Evolutionary conservation across 2,888 invertebrate species (phyloP).

Genomic region (Thumatha senex): DNA sequence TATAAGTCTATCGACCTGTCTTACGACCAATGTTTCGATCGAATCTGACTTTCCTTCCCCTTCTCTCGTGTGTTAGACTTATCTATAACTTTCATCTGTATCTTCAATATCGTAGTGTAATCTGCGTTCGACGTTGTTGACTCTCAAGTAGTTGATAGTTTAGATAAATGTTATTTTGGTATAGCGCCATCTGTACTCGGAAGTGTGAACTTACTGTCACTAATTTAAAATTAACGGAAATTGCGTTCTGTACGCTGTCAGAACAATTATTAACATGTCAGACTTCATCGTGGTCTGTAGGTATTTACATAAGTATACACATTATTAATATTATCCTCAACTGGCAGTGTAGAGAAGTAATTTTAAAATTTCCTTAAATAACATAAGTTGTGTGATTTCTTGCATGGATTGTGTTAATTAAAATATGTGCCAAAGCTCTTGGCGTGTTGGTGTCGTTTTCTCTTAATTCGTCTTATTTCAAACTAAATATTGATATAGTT

Average conservation of each 20-base stretch:
- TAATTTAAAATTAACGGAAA: constrained; percentile 66
- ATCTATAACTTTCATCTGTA: constrained; percentile 57
- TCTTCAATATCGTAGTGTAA: constrained; percentile 62
- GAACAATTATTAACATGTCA: constrained; percentile 9
- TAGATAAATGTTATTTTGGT: constrained; percentile 75
- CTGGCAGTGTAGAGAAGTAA: constrained; percentile 13
- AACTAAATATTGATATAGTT: constrained; percentile 43
- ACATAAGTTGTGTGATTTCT: constrained; percentile 30
- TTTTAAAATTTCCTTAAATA: constrained; percentile 7
- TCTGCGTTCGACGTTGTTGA: constrained; percentile 79
- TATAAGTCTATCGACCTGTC: constrained; percentile 47
- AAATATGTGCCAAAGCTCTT: constrained; percentile 59
- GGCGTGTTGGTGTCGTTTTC: constrained; percentile 75
- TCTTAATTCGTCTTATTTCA: constrained; percentile 56
- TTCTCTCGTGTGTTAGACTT: constrained; percentile 43
- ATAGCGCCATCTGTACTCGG: constrained; percentile 60
- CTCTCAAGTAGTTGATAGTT: constrained; percentile 69
- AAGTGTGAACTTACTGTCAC: constrained; percentile 67
- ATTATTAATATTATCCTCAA: background rate
- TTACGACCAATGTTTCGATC: constrained; percentile 37
- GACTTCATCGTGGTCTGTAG: constrained; percentile 1
- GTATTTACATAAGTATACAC: background rate
- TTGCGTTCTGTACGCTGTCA: constrained; percentile 19
- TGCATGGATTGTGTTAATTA: constrained; percentile 54
- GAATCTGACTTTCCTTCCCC: constrained; percentile 35